Evolutionary conservation across 2,113 vertebrate genomes (phyloP).

Genomic region (Crotalus horridus): DNA sequence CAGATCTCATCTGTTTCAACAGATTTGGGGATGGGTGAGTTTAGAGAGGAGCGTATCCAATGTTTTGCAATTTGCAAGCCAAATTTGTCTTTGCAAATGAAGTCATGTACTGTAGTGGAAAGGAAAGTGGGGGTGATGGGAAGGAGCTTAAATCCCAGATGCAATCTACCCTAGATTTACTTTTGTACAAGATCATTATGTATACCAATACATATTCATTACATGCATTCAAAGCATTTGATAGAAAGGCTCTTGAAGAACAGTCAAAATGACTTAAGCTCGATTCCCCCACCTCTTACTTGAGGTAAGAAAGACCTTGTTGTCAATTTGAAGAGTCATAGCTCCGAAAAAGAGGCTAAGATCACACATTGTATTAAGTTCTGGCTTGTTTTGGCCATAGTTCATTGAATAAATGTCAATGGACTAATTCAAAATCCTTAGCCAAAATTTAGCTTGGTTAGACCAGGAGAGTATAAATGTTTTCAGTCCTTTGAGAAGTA

Average conservation of each 20-base stretch:
- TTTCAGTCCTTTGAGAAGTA: neutral
- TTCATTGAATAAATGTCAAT: neutral
- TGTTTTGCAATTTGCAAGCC: neutral
- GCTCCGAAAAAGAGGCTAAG: neutral
- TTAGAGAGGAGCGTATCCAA: neutral
- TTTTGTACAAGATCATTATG: neutral
- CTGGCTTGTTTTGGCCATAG: neutral
- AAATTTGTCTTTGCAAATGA: neutral
- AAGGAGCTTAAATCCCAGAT: neutral
- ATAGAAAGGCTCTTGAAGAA: neutral
- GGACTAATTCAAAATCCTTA: neutral
- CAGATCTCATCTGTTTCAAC: conserved; percentile 18
- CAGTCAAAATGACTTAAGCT: neutral
- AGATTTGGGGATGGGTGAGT: neutral
- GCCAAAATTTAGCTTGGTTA: neutral
- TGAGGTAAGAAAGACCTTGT: neutral
- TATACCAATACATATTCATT: neutral
- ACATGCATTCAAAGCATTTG: neutral
- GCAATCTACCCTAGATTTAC: neutral
- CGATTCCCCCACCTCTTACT: neutral
- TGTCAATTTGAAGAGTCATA: neutral
- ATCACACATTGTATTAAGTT: neutral
- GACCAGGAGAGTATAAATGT: neutral
- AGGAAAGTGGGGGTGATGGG: neutral
- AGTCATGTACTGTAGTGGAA: neutral